Evolutionary conservation across 1,140 invertebrate genomes (phyloP).

Genomic region (Papilio polytes): DNA sequence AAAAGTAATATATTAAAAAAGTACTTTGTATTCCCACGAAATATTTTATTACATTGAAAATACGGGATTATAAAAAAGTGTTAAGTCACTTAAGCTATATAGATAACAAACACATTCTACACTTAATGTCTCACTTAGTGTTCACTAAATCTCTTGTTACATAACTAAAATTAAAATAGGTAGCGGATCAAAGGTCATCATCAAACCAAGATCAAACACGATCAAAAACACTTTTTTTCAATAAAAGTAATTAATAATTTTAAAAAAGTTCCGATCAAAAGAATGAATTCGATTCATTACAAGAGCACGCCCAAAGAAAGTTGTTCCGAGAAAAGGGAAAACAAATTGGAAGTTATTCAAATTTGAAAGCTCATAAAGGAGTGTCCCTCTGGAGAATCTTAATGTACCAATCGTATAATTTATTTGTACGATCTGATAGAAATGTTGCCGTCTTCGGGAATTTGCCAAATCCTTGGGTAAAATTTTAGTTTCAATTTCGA

Average conservation of each 20-base stretch:
- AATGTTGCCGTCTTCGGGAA: constrained; percentile 22
- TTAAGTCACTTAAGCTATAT: too few species aligned
- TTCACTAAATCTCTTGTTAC: too few species aligned
- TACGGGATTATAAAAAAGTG: too few species aligned
- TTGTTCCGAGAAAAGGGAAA: constrained; percentile 21
- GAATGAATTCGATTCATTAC: constrained; percentile 1
- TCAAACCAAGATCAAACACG: too few species aligned
- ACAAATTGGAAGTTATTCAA: constrained; percentile 37
- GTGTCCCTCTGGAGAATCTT: constrained; percentile 20
- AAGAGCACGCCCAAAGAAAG: constrained; percentile 4
- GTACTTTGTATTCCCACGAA: too few species aligned
- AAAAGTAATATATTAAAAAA: too few species aligned
- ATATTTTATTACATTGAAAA: too few species aligned
- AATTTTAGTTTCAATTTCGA: neutral
- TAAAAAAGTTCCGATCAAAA: neutral
- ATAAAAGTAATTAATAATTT: constrained; percentile 6
- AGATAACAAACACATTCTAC: too few species aligned
- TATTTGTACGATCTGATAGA: neutral
- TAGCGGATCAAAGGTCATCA: neutral
- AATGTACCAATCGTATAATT: constrained; percentile 38
- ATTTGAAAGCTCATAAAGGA: constrained; percentile 37
- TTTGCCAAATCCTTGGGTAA: neutral
- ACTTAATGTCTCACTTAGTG: too few species aligned
- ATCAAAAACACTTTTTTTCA: neutral
- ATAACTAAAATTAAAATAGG: too few species aligned